These are phyloP conservation scores for Gasteruption jaculator DNA, from an alignment of 2,888 invertebrate species.

Conservation along the genomic window DNA sequence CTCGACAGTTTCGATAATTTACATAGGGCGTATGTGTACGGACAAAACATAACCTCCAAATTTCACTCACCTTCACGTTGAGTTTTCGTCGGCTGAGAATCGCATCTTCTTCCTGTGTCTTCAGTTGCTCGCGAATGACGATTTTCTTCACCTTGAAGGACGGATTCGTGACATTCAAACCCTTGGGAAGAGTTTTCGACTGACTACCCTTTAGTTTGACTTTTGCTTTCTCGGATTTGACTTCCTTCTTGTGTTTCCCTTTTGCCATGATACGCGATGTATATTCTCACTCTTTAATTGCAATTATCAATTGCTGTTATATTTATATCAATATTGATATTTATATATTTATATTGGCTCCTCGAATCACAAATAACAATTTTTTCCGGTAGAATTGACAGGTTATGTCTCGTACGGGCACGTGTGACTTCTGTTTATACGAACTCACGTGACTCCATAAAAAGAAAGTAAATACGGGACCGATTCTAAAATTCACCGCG, in stretches of 20 bases:
- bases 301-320: no score
- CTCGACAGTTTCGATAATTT: no score
- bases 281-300: no score
- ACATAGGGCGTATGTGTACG: neutral
- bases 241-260: conserved; percentile 67
- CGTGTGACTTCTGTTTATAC: no score
- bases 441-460: no score
- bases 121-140: conserved; percentile 72
- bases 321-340: no score
- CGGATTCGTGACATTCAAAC: conserved; percentile 83
- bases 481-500: no score
- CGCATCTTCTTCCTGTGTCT: conserved; percentile 55
- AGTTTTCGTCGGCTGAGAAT: conserved; percentile 66
- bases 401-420: no score
- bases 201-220: conserved; percentile 80
- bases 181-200: conserved; percentile 65
- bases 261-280: conserved; percentile 58
- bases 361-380: no score
- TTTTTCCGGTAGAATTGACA: no score
- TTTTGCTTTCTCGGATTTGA: conserved; percentile 84
- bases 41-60: conserved; percentile 4
- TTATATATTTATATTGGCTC: no score
- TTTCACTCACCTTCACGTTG: conserved; percentile 60
- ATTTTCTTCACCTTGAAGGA: conserved; percentile 88
- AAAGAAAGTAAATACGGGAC: no score